Evolutionary conservation across 2,888 invertebrate species (phyloP).

Genomic region (Drosophila kambysellisi): DNA sequence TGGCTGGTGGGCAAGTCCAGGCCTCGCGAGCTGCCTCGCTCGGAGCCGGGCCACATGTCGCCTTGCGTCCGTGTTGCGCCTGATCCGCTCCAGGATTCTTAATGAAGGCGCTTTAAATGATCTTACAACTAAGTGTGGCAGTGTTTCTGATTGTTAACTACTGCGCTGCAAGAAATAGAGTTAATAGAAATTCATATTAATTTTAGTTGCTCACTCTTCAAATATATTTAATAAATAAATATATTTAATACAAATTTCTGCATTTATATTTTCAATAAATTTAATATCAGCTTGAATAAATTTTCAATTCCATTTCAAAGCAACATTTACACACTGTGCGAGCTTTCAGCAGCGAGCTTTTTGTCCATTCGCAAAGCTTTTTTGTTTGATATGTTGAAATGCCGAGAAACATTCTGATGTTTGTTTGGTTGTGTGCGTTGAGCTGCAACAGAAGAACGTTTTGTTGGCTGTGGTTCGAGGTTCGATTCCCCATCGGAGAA

Average conservation of each 20-base stretch:
- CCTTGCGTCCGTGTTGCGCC: slow-evolving; percentile 36
- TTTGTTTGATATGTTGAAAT: slow-evolving; percentile 13
- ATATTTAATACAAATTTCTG: neutral
- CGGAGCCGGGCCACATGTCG: slow-evolving; percentile 79
- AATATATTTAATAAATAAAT: too few relatives aligned
- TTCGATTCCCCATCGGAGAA: slow-evolving; percentile 26
- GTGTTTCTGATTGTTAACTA: neutral
- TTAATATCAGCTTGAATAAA: neutral
- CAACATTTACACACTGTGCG: slow-evolving; percentile 3
- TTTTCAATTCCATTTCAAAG: neutral
- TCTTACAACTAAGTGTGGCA: slow-evolving; percentile 17
- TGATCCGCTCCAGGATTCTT: slow-evolving; percentile 53
- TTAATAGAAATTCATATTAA: neutral
- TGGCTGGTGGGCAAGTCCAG: slow-evolving; percentile 81
- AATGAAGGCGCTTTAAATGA: neutral
- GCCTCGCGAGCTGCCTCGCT: slow-evolving; percentile 83
- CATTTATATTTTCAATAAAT: neutral
- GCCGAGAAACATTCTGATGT: accelerated
- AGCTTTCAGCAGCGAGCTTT: slow-evolving; percentile 44
- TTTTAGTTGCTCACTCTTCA: neutral
- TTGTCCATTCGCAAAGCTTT: slow-evolving; percentile 7
- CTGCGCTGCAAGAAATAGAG: slow-evolving; percentile 1
- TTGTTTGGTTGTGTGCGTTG: slow-evolving; percentile 47
- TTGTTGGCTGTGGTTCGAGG: slow-evolving; percentile 8
- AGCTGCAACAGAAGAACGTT: neutral